These are phyloP conservation scores for Vidua chalybeata DNA, from an alignment of 2,113 vertebrate species.

Conservation along the genomic window DNA sequence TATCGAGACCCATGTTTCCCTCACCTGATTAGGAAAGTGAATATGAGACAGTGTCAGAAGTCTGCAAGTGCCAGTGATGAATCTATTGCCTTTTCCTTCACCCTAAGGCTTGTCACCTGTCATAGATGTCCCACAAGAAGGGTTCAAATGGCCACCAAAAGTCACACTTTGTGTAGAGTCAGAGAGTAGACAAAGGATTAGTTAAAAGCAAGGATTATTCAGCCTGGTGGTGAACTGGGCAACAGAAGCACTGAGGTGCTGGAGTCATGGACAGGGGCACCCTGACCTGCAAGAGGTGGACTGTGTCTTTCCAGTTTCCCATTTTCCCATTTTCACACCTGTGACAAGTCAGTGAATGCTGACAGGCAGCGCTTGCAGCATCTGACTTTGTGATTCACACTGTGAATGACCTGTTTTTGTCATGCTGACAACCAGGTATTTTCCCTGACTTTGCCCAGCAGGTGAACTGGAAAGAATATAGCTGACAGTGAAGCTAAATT, in stretches of 20 bases:
- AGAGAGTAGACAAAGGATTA: not conserved
- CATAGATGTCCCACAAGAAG: not conserved
- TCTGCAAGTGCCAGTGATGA: slow-evolving; percentile 40
- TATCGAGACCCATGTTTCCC: slow-evolving; percentile 42
- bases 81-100: slow-evolving; percentile 56
- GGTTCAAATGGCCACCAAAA: slow-evolving; percentile 18
- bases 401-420: not conserved
- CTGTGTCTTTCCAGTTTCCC: accelerated
- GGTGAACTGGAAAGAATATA: not conserved
- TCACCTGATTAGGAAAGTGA: slow-evolving; percentile 64
- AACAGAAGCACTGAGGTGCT: not conserved
- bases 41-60: slow-evolving; percentile 37
- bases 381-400: not conserved
- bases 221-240: not conserved
- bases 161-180: not conserved
- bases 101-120: not conserved
- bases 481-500: not conserved
- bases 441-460: not conserved
- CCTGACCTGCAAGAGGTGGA: not conserved
- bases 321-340: not conserved
- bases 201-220: not conserved
- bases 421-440: not conserved
- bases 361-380: not conserved
- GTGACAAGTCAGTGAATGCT: not conserved
- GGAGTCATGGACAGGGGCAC: not conserved